Evolutionary conservation across 2,888 invertebrate genomes (phyloP).

Genomic region (Myopa tessellatipennis): DNA sequence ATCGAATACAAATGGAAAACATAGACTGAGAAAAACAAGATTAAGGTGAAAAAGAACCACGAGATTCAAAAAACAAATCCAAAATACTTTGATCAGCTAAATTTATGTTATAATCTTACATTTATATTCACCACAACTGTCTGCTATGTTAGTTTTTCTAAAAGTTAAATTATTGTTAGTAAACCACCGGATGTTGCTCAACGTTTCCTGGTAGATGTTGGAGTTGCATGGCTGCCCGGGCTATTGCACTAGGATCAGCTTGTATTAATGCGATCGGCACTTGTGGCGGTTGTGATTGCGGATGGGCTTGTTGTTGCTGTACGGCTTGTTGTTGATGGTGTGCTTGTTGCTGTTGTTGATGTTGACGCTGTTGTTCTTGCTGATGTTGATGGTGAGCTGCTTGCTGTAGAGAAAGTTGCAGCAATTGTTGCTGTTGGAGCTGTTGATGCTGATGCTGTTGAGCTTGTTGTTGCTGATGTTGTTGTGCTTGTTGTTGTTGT

Average conservation of each 20-base stretch:
- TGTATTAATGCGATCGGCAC: constrained; percentile 66
- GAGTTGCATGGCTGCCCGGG: constrained; percentile 67
- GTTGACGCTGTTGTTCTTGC: constrained; percentile 57
- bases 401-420: constrained; percentile 59
- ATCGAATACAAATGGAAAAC: constrained; percentile 38
- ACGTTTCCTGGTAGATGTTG: constrained; percentile 67
- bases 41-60: neutral
- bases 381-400: constrained; percentile 60
- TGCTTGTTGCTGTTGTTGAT: constrained; percentile 58
- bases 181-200: constrained; percentile 68
- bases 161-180: constrained; percentile 62
- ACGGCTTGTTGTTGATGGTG: constrained; percentile 57
- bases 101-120: constrained; percentile 9
- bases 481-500: constrained; percentile 57
- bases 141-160: constrained; percentile 25
- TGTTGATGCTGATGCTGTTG: constrained; percentile 62
- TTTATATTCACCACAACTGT: neutral
- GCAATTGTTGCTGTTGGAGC: constrained; percentile 57
- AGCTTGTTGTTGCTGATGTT: constrained; percentile 56
- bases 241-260: constrained; percentile 64
- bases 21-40: neutral
- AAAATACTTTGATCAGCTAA: neutral
- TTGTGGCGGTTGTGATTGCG: constrained; percentile 62
- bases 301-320: constrained; percentile 56
- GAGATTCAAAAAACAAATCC: neutral